A percentile compares a stretch with the other conserved stretches of the same genome.
These are phyloP conservation scores for Agrochola macilenta DNA, from an alignment of 2,888 invertebrate species.

Conservation along the genomic window DNA sequence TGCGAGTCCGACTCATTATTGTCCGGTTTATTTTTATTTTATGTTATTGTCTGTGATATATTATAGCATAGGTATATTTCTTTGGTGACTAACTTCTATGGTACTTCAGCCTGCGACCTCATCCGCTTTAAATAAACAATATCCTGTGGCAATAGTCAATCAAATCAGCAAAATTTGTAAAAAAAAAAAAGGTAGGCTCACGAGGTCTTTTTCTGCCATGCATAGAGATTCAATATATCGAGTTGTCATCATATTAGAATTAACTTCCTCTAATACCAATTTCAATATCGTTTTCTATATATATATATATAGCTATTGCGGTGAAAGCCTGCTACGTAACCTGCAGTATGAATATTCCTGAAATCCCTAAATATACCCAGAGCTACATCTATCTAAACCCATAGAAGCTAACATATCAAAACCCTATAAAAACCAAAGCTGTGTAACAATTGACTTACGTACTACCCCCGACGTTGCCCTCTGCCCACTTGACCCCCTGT, in stretches of 20 bases:
- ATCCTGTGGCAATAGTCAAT: too few species aligned
- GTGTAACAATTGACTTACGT: slow-evolving; percentile 56
- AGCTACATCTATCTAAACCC: background rate
- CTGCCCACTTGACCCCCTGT: slow-evolving; percentile 13
- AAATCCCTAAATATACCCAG: background rate
- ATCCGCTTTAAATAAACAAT: background rate
- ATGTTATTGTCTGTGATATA: too few species aligned
- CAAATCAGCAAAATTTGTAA: too few species aligned
- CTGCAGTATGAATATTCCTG: background rate
- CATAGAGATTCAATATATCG: background rate
- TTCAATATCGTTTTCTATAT: background rate
- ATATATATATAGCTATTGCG: too few species aligned
- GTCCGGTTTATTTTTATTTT: too few species aligned
- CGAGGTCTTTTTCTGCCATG: background rate
- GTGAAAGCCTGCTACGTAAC: background rate
- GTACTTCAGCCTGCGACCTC: too few species aligned
- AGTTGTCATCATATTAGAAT: background rate
- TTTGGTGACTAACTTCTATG: too few species aligned
- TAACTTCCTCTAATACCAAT: background rate
- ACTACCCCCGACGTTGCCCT: slow-evolving; percentile 10
- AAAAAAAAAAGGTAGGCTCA: too few species aligned
- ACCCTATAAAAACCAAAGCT: slow-evolving; percentile 43
- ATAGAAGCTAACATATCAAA: slow-evolving; percentile 6
- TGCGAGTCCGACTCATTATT: too few species aligned
- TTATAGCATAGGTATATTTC: too few species aligned